These are phyloP conservation scores for Notothenia coriiceps DNA, from an alignment of 2,113 vertebrate genomes.

Conservation along the genomic window DNA sequence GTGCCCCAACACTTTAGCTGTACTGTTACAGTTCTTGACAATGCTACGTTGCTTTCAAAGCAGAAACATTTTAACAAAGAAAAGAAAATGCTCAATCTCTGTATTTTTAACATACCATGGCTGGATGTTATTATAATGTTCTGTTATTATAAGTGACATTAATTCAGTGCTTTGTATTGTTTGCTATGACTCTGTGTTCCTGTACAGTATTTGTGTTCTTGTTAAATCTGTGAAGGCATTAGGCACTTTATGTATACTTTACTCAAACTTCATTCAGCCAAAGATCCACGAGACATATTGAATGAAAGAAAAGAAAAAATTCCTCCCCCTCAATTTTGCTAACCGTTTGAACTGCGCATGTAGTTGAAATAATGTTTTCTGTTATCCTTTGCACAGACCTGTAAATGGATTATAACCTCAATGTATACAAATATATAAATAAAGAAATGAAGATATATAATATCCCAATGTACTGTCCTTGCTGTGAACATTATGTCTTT, in stretches of 20 bases:
- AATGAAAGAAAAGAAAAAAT: slow-evolving; percentile 29
- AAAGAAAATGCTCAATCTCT: not conserved
- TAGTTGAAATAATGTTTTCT: not conserved
- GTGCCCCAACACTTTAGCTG: not conserved
- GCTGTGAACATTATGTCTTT: too few relatives aligned
- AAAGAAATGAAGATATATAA: too few relatives aligned
- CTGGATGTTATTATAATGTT: not conserved
- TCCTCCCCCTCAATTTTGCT: not conserved
- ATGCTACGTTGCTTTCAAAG: not conserved
- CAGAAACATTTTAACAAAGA: not conserved
- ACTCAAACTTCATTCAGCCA: not conserved
- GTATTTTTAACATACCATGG: slow-evolving; percentile 1
- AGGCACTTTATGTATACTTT: not conserved
- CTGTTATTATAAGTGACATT: slow-evolving; percentile 6
- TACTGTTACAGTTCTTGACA: not conserved
- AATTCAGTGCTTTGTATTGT: slow-evolving; percentile 28
- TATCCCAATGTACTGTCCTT: too few relatives aligned
- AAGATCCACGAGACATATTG: slow-evolving; percentile 9
- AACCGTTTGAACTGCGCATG: not conserved
- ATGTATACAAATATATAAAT: not conserved
- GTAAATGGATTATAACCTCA: slow-evolving; percentile 15
- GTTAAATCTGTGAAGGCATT: slow-evolving; percentile 10
- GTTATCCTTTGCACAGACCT: slow-evolving; percentile 4
- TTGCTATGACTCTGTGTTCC: not conserved
- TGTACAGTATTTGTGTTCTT: slow-evolving; percentile 17